Evolutionary conservation across 1,140 invertebrate genomes (phyloP), one percentile per base, ranked within the genome.

Genomic region (Zophobas morio): DNA sequence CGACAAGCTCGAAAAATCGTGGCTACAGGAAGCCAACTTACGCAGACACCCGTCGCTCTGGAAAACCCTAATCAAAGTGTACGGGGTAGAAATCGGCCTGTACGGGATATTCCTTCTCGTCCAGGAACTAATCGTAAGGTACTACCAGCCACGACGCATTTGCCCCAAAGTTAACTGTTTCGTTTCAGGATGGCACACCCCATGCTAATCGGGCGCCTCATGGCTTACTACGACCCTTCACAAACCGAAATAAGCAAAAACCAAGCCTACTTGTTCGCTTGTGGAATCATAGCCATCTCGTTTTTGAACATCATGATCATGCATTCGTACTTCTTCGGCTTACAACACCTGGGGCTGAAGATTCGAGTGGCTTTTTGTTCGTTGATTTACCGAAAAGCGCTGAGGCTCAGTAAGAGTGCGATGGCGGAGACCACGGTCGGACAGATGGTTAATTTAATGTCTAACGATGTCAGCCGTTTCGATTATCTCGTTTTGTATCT

Each of bases 401-500:
- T 95, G 33, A 89, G 89, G 32, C 84, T 95, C 3, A 94, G 91
- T 70, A 92, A 92, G 85, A 91, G 90, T 1, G 92, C 95, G 3
- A 84, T 96, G 37, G 92, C 82, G 94, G 93, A 0, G 92, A 93
- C 2, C 8, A 92, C 95, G 0, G 88, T 93, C 0, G 96, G 96
- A 0, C 94, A 96, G 84, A 94, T 96, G 70, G 93, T 98, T 0
- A 98, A 97, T 86, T 88, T 98, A 0, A 86, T 97, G 70, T 96
- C 96, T 0, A 97, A 97, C 76, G 96, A 97, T 83, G 90, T 93
- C 5, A 92, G 90, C 34, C 86, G 92, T 35, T 94, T 94, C 80
- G 93, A 94, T 84, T 87, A 91, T 66, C 90, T 91, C 0, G 87
- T 90, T 0, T 87, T 92, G 74, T 91, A 93, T 83, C 79, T 94